A percentile compares a stretch with the other conserved stretches of the same genome.
Evolutionary conservation across 2,113 vertebrate genomes (phyloP).

Genomic region (Manacus vitellinus): DNA sequence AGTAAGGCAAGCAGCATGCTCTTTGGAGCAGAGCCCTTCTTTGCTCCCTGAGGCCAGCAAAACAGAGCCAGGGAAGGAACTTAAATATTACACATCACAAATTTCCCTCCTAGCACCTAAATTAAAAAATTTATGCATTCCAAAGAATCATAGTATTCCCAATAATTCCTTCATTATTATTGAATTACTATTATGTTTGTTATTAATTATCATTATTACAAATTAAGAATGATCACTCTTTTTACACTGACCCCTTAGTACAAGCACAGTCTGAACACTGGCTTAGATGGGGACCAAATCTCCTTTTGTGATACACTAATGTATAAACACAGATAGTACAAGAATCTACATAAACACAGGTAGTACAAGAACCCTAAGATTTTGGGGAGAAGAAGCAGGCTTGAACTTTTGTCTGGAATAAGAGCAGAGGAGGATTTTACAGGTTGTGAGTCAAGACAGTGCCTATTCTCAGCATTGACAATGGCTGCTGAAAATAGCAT

Average conservation of each 20-base stretch:
- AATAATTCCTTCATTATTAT: background rate
- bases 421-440: background rate
- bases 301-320: background rate
- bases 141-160: background rate
- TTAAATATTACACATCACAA: fast-evolving
- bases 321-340: background rate
- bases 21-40: background rate
- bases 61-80: background rate
- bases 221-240: background rate
- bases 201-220: background rate
- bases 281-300: background rate
- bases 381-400: background rate
- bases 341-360: background rate
- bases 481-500: background rate
- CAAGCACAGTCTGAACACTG: background rate
- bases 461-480: background rate
- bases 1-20: background rate
- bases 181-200: background rate
- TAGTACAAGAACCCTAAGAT: background rate
- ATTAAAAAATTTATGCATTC: background rate
- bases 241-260: background rate
- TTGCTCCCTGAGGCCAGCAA: fast-evolving
- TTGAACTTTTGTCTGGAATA: background rate
- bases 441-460: background rate
- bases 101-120: background rate